These are phyloP conservation scores for Bubo blakistoni DNA, from an alignment of 2,113 vertebrate genomes.

Conservation along the genomic window DNA sequence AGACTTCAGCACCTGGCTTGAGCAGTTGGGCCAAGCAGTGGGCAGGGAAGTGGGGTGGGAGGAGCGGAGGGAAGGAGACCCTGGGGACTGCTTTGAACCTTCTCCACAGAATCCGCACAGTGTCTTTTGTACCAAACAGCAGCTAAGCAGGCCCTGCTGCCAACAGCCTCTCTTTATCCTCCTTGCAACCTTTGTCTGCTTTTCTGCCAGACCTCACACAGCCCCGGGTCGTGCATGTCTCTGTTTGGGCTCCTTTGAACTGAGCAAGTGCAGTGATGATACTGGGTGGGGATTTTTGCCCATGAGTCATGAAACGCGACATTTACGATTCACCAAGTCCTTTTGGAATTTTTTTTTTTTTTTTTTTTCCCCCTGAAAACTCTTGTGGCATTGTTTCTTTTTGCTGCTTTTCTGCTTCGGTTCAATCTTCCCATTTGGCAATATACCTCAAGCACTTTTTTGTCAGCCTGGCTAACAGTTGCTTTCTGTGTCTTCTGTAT, in stretches of 20 bases:
- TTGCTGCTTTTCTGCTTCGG: background rate
- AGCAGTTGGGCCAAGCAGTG: background rate
- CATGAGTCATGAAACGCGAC: background rate
- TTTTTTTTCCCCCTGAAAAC: background rate
- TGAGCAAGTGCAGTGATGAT: background rate
- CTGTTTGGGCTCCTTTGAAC: background rate
- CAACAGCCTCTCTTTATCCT: background rate
- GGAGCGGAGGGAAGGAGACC: background rate
- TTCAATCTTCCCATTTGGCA: background rate
- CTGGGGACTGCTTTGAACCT: background rate
- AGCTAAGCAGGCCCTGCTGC: background rate
- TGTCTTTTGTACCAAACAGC: background rate
- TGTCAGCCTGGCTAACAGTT: background rate
- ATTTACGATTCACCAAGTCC: background rate
- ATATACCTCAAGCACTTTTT: background rate
- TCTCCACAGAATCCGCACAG: background rate
- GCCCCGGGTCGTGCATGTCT: rapidly evolving
- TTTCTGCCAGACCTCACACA: rapidly evolving
- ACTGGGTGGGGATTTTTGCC: background rate
- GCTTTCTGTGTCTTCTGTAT: background rate
- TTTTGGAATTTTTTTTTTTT: background rate
- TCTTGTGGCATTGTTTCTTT: background rate
- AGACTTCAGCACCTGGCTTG: background rate
- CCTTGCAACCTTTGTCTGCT: background rate
- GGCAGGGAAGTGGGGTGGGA: background rate